phyloP scores from a whole-genome alignment of 2,888 invertebrate species.

The Eristalis arbustorum region DNA sequence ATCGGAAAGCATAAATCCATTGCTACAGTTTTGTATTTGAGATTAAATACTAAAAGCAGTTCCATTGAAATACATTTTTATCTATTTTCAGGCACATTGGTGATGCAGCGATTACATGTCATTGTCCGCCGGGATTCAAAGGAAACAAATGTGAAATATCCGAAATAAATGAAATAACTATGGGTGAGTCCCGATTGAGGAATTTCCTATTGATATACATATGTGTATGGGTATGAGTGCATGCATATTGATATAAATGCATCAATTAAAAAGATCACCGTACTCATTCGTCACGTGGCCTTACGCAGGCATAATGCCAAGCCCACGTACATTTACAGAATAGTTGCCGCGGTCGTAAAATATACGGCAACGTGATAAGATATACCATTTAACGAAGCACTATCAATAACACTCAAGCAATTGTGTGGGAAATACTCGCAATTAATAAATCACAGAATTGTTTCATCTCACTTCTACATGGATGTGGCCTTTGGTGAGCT shows the following conservation, averaged over 20 bases:
- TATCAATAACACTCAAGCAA: background rate
- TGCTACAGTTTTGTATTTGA: background rate
- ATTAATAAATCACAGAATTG: conserved; percentile 31
- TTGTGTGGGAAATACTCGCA: conserved; percentile 12
- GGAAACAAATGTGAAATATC: conserved; percentile 87
- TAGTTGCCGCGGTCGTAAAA: background rate
- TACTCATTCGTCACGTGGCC: background rate
- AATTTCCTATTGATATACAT: background rate
- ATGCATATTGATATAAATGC: background rate
- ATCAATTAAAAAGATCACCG: background rate
- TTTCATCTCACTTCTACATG: background rate
- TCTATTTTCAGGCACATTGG: conserved; percentile 85
- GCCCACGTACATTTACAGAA: background rate
- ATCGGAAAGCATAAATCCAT: background rate
- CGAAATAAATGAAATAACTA: conserved; percentile 78
- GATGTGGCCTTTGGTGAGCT: background rate
- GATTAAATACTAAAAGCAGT: background rate
- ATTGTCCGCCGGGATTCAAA: conserved; percentile 85
- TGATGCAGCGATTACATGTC: conserved; percentile 87
- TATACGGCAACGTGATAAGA: conserved; percentile 6
- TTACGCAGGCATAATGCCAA: background rate
- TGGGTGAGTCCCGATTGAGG: conserved; percentile 75
- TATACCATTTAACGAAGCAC: background rate
- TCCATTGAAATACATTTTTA: background rate
- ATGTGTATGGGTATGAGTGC: background rate